Evolutionary conservation across 92 coral and sea anemone genomes (phyloP).

Genomic region (Actinernus sp.): DNA sequence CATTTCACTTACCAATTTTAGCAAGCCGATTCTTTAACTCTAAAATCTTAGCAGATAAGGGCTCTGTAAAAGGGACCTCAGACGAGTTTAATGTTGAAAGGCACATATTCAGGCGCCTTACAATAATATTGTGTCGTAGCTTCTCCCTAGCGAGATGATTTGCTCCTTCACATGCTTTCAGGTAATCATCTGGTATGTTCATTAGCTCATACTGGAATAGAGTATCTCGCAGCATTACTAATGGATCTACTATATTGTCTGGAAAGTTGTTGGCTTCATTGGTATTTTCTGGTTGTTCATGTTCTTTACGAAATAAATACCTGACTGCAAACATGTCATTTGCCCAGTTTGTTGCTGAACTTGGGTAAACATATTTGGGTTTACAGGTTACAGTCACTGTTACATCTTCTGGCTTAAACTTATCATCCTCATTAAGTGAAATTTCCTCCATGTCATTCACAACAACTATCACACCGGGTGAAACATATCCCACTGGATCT

Average conservation of each 20-base stretch:
- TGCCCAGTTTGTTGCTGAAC: conserved; percentile 57
- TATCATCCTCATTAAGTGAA: conserved; percentile 6
- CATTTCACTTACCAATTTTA: background rate
- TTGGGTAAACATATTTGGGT: conserved; percentile 46
- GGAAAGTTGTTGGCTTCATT: background rate
- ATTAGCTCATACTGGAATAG: conserved; percentile 44
- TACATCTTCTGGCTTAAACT: conserved; percentile 8
- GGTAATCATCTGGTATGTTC: conserved; percentile 29
- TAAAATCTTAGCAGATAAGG: background rate
- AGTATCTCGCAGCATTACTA: conserved; percentile 26
- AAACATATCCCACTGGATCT: conserved; percentile 56
- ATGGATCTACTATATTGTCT: conserved; percentile 8
- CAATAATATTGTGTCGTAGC: background rate
- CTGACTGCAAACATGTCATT: conserved; percentile 49
- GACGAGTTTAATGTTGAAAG: background rate
- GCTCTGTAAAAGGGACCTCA: background rate
- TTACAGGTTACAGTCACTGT: conserved; percentile 46
- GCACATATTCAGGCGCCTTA: background rate
- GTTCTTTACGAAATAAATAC: conserved; percentile 25
- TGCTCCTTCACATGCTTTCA: conserved; percentile 11
- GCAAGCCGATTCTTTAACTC: background rate
- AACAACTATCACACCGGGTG: conserved; percentile 32
- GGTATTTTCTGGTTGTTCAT: conserved; percentile 10
- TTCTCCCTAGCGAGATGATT: conserved; percentile 22
- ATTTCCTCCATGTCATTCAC: conserved; percentile 49